A percentile compares a stretch with the other conserved stretches of the same genome.
These are phyloP conservation scores for Ostrea denselamellosa DNA, from an alignment of 1,140 invertebrate species.

Conservation along the genomic window DNA sequence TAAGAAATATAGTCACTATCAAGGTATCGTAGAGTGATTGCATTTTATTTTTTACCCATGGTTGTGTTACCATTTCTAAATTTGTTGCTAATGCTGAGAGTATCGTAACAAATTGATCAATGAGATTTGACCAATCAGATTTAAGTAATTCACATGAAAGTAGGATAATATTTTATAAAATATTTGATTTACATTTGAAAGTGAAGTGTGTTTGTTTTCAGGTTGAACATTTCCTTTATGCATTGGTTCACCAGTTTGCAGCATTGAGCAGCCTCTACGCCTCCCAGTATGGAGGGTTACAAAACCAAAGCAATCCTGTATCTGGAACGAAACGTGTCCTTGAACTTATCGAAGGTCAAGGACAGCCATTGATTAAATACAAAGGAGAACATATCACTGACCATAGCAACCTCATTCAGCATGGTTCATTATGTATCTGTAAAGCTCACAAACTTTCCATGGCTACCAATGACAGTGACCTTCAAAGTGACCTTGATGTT, in stretches of 20 bases:
- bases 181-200: too few species aligned
- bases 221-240: slow-evolving; percentile 56
- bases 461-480: slow-evolving; percentile 42
- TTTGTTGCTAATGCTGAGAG: too few species aligned
- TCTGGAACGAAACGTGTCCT: slow-evolving; percentile 44
- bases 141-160: too few species aligned
- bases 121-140: too few species aligned
- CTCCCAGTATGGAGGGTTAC: slow-evolving; percentile 55
- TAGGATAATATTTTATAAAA: too few species aligned
- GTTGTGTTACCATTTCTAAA: too few species aligned
- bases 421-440: slow-evolving; percentile 46
- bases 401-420: slow-evolving; percentile 36
- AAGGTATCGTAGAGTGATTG: too few species aligned
- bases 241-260: slow-evolving; percentile 56
- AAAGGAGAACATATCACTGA: slow-evolving; percentile 40
- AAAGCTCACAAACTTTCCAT: slow-evolving; percentile 59
- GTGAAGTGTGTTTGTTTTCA: neutral
- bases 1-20: too few species aligned
- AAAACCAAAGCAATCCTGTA: slow-evolving; percentile 45
- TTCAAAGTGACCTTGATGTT: neutral
- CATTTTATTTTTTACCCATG: too few species aligned
- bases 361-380: slow-evolving; percentile 34
- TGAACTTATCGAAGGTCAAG: slow-evolving; percentile 44
- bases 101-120: too few species aligned
- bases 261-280: slow-evolving; percentile 59